Base-by-base conservation (phyloP, 2,113 vertebrate species). In the Phyllopteryx taeniolatus region DNA sequence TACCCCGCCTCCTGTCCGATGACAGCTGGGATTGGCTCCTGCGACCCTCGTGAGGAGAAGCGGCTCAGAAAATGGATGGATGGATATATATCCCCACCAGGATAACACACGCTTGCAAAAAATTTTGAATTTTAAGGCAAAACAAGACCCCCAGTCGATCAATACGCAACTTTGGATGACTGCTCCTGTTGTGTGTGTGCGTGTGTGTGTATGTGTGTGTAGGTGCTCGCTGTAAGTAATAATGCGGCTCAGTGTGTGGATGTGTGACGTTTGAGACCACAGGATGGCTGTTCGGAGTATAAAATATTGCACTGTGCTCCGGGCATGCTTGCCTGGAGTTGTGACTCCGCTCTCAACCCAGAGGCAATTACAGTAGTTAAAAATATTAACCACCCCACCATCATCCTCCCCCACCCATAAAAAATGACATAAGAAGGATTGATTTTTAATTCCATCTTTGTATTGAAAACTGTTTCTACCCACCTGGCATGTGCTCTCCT, bases 281-380 rank as follows among this genome's bases (percentile, higher is more conserved):
- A 79, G 71, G 73, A 76, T 35, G 68, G 47, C 74, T 77, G 83
- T 79, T 87, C 83, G 67, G 77, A 86, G 87, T 73, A 71, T 85
- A 86, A 89, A 81, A 85, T 89, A 88, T 87, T 83, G 83, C 80
- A 84, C 76, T 75, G 67, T 44, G 46, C 78, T 68, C 70, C 75
- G 75, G 74, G 74, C 77, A 10, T 80, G 86, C 86, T 79, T 68
- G 72, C 81, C 72, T 83, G 57, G 72, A 85, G 83, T 79, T 76
- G 62, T 86, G 86, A 88, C 87, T 77, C 76, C 59, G 71, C 77
- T 85, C 78, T 75, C 79, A 81, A 78, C 88, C 79, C 81, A 78
- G 20, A 84, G 85, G 82, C 80, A 88, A 91, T 90, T 90, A 86
- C 81, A 87, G 79, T 76, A 67, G 72, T 77, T 85, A 83, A 78